Evolutionary conservation across 2,797 vertebrate species (phyloP).

Genomic region (Fistularia commersonii): DNA sequence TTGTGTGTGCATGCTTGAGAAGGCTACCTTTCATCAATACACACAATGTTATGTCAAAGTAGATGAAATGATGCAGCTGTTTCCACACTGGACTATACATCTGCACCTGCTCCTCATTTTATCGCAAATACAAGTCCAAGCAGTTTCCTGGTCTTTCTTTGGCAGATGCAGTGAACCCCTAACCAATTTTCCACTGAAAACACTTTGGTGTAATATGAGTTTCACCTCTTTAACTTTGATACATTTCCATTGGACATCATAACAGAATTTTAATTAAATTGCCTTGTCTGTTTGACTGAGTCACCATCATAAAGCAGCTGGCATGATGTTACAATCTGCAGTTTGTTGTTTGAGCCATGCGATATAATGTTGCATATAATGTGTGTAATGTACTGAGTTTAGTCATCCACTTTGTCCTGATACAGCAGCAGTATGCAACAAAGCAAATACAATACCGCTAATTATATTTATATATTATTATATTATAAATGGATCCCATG

Average conservation of each 20-base stretch:
- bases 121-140: constrained; percentile 14
- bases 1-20: too few species aligned
- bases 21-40: constrained; percentile 7
- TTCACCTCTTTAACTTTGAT: constrained; percentile 2
- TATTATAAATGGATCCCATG: too few species aligned
- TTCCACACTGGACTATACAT: constrained; percentile 3
- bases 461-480: too few species aligned
- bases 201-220: background rate
- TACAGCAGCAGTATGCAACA: too few species aligned
- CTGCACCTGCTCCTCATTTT: constrained; percentile 20
- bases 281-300: too few species aligned
- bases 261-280: background rate
- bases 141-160: background rate
- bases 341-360: too few species aligned
- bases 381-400: too few species aligned
- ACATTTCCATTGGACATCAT: background rate
- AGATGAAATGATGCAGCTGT: constrained; percentile 7
- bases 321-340: too few species aligned
- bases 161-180: background rate
- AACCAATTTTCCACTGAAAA: background rate
- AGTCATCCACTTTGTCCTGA: too few species aligned
- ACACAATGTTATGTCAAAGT: background rate
- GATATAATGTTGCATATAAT: too few species aligned
- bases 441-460: too few species aligned
- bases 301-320: too few species aligned